Evolutionary conservation across 2,113 vertebrate genomes (phyloP).

Genomic region (Piprites chloris): DNA sequence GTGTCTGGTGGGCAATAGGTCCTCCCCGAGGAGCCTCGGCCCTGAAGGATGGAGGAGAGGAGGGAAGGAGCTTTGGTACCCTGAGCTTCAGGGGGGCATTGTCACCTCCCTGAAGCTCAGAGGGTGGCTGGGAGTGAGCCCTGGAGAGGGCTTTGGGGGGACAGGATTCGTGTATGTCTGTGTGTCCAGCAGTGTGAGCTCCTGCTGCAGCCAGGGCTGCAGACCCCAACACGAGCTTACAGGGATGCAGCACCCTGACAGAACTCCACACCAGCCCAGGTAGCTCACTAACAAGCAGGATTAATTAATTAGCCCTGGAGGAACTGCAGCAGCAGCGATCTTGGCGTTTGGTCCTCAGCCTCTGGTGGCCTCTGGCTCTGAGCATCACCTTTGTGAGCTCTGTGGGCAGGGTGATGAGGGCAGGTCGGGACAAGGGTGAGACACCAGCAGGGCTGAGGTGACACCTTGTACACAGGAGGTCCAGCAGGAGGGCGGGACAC

Average conservation of each 20-base stretch:
- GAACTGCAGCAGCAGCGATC: neutral
- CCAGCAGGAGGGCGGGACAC: neutral
- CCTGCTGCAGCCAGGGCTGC: neutral
- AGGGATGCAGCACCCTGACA: neutral
- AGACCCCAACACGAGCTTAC: accelerated
- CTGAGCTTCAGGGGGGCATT: neutral
- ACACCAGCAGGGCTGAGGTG: neutral
- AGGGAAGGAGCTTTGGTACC: neutral
- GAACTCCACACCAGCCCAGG: neutral
- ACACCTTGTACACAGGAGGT: neutral
- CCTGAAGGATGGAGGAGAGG: neutral
- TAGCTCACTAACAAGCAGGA: neutral
- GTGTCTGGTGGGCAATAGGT: accelerated
- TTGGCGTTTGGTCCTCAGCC: neutral
- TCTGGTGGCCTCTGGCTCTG: neutral
- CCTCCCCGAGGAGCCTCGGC: neutral
- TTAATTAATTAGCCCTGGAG: neutral
- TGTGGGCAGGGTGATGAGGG: accelerated
- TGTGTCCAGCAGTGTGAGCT: accelerated
- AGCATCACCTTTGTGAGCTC: neutral
- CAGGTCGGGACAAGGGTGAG: neutral
- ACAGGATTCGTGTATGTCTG: accelerated
- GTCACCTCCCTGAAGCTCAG: neutral
- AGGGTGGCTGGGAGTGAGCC: neutral
- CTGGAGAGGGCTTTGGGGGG: neutral